Conservation (phyloP, 92 coral and sea anemone genomes). For the Phenganax stokvisi region DNA sequence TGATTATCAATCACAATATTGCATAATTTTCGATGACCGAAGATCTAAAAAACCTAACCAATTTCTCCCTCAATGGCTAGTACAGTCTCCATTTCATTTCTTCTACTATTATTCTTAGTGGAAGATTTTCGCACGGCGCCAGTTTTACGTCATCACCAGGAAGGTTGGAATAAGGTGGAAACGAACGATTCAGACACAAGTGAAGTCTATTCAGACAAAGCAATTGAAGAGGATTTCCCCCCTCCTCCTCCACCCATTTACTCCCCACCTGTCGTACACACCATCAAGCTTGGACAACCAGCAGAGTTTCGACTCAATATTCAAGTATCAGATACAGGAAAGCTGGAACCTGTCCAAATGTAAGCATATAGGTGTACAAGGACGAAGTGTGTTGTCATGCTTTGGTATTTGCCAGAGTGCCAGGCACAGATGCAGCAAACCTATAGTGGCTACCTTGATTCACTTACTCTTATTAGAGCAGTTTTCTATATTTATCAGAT, state of each 20-base stretch:
- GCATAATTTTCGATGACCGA: no score
- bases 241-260: slow-evolving; percentile 18
- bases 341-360: background rate
- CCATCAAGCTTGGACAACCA: slow-evolving; percentile 23
- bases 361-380: background rate
- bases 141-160: slow-evolving; percentile 33
- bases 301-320: slow-evolving; percentile 28
- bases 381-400: background rate
- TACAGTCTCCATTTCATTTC: background rate
- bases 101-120: background rate
- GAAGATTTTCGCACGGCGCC: slow-evolving; percentile 24
- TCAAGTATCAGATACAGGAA: slow-evolving; percentile 12
- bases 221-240: slow-evolving; percentile 30
- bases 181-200: slow-evolving; percentile 31
- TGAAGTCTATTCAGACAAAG: slow-evolving; percentile 22
- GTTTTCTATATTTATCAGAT: background rate
- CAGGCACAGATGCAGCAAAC: background rate
- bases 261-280: slow-evolving; percentile 27
- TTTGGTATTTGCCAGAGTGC: background rate
- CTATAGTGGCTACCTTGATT: no score
- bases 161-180: slow-evolving; percentile 39
- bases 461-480: no score
- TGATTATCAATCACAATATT: background rate
- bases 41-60: no score
- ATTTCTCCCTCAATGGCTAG: no score